Percentiles rank a stretch among this genome's conserved stretches.
Conservation (phyloP, 2,888 invertebrate species). For the Tenodera sinensis region DNA sequence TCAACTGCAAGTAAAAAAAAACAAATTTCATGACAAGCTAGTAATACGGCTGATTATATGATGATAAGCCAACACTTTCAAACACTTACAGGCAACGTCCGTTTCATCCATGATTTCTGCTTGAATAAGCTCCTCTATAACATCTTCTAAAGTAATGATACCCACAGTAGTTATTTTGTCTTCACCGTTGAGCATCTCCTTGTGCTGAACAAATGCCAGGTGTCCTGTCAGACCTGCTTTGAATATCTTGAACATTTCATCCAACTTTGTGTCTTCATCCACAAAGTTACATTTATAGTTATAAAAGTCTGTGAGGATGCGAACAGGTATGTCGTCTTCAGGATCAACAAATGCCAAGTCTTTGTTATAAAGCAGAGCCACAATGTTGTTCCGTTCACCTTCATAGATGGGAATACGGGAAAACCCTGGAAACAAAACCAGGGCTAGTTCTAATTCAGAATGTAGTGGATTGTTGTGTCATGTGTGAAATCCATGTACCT, state of each 20-base stretch:
- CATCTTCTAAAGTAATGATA: constrained; percentile 92
- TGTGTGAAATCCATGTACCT: too few species aligned
- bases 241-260: background rate
- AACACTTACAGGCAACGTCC: constrained; percentile 82
- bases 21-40: background rate
- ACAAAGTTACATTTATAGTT: background rate
- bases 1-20: background rate
- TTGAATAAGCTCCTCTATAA: constrained; percentile 96
- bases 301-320: background rate
- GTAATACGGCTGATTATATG: background rate
- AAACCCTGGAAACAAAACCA: background rate
- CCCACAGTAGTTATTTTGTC: constrained; percentile 93
- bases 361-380: background rate
- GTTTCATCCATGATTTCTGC: constrained; percentile 98
- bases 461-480: too few species aligned
- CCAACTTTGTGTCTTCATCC: background rate
- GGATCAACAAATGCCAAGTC: background rate
- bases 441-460: too few species aligned
- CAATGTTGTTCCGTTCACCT: background rate
- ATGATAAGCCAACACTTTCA: too few species aligned
- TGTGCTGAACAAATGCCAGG: constrained; percentile 94
- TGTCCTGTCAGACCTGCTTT: constrained; percentile 72
- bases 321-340: background rate
- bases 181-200: constrained; percentile 88
- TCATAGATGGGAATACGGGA: background rate